These are phyloP conservation scores for Sinocyclocheilus anophthalmus DNA, from an alignment of 2,113 vertebrate species.

Conservation along the genomic window DNA sequence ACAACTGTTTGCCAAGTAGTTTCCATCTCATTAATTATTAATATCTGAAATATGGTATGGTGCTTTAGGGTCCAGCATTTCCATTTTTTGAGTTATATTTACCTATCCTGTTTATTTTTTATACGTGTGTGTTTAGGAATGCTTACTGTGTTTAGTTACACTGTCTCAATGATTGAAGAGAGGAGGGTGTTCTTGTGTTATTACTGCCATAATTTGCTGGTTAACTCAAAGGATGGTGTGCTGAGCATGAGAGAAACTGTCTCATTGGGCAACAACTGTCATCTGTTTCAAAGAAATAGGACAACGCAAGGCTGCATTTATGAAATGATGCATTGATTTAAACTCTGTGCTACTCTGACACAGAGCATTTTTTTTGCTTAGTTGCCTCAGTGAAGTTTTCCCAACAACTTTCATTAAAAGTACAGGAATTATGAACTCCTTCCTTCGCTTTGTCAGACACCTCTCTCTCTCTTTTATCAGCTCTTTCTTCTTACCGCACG, in stretches of 20 bases:
- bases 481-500: background rate
- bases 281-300: constrained; percentile 20
- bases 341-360: constrained; percentile 3
- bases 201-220: constrained; percentile 12
- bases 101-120: background rate
- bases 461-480: background rate
- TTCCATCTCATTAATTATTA: constrained; percentile 5
- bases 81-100: background rate
- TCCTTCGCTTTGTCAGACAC: background rate
- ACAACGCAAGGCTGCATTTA: background rate
- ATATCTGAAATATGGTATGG: constrained; percentile 7
- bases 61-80: constrained; percentile 9
- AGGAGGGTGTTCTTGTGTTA: constrained; percentile 11
- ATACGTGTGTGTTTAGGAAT: background rate
- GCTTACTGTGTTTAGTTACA: background rate
- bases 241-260: background rate
- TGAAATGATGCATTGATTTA: constrained; percentile 17
- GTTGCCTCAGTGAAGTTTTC: constrained; percentile 7
- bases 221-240: constrained; percentile 30
- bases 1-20: background rate
- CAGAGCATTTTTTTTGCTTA: background rate
- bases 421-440: constrained; percentile 4
- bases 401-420: constrained; percentile 11
- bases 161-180: constrained; percentile 9
- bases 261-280: constrained; percentile 36